phyloP scores from a whole-genome alignment of 2,888 invertebrate genomes.

The Carcina quercana region DNA sequence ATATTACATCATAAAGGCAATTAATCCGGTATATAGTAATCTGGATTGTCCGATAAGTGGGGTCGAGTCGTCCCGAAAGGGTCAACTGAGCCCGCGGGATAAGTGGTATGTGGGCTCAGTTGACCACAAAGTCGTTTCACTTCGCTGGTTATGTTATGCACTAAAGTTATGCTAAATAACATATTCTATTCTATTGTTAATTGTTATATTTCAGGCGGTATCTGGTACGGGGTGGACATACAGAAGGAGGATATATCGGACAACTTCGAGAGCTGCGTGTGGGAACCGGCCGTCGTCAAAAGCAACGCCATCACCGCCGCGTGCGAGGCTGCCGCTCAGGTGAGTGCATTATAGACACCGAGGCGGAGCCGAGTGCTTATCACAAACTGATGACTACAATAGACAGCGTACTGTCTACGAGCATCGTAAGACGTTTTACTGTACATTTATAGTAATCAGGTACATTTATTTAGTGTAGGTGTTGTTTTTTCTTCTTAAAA shows the following conservation, averaged over 20 bases:
- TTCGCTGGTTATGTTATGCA: too few relatives aligned
- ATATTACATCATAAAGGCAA: too few relatives aligned
- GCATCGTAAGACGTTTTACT: background rate
- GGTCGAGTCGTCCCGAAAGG: too few relatives aligned
- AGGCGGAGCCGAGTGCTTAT: background rate
- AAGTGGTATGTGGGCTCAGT: too few relatives aligned
- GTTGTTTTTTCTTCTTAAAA: too few relatives aligned
- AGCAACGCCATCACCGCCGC: slow-evolving; percentile 97
- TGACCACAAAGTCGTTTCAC: too few relatives aligned
- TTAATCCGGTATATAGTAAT: too few relatives aligned
- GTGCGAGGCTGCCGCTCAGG: slow-evolving; percentile 94
- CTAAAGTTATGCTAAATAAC: too few relatives aligned
- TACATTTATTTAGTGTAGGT: background rate
- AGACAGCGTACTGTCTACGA: background rate
- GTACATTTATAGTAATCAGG: background rate
- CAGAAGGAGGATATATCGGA: slow-evolving; percentile 94
- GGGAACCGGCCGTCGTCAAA: slow-evolving; percentile 98
- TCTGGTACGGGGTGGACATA: slow-evolving; percentile 98
- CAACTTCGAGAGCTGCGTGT: slow-evolving; percentile 94
- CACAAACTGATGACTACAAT: background rate
- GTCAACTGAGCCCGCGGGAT: too few relatives aligned
- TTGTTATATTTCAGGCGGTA: slow-evolving; percentile 80
- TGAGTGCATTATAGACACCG: slow-evolving; percentile 15
- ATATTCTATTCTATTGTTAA: too few relatives aligned
- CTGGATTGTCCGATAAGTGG: too few relatives aligned